phyloP scores from a whole-genome alignment of 2,888 invertebrate species.

The Neoascia interrupta region DNA sequence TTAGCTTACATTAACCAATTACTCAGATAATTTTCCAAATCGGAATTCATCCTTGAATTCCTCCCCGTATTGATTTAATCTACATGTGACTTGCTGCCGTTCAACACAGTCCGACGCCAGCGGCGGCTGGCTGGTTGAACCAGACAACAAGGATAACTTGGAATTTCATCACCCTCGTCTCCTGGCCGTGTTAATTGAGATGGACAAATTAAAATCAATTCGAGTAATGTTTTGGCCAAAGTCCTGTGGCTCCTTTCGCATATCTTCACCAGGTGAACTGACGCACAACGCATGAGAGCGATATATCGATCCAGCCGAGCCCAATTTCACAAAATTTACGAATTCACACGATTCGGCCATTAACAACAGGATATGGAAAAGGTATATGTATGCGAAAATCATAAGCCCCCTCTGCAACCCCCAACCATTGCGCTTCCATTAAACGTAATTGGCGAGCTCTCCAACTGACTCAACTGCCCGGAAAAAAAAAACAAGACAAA shows the following conservation, averaged over 20 bases:
- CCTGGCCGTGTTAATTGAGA: conserved; percentile 52
- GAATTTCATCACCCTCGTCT: neutral
- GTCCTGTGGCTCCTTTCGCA: conserved; percentile 44
- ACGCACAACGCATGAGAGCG: too few species aligned
- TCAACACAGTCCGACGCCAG: conserved; percentile 2
- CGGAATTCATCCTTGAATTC: conserved; percentile 61
- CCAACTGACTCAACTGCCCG: neutral
- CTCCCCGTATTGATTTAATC: conserved; percentile 49
- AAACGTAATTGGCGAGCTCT: conserved; percentile 46
- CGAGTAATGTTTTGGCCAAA: conserved; percentile 42
- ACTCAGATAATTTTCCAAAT: conserved; percentile 64
- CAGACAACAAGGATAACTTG: conserved; percentile 1
- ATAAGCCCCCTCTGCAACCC: conserved; percentile 14
- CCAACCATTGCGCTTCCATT: conserved; percentile 43
- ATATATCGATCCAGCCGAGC: neutral
- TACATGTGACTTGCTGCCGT: conserved; percentile 39
- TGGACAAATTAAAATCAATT: conserved; percentile 62
- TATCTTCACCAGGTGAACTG: too few species aligned
- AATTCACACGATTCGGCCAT: conserved; percentile 21
- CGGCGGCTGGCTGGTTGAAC: neutral
- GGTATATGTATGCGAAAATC: conserved; percentile 2
- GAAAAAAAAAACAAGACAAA: conserved; percentile 1
- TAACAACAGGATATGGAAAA: conserved; percentile 11
- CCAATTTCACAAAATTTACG: conserved; percentile 25
- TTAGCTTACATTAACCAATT: conserved; percentile 68